Percentiles rank a stretch among this genome's conserved stretches.
Evolutionary conservation across 2,888 invertebrate species (phyloP).

Genomic region (Shargacucullia verbasci): DNA sequence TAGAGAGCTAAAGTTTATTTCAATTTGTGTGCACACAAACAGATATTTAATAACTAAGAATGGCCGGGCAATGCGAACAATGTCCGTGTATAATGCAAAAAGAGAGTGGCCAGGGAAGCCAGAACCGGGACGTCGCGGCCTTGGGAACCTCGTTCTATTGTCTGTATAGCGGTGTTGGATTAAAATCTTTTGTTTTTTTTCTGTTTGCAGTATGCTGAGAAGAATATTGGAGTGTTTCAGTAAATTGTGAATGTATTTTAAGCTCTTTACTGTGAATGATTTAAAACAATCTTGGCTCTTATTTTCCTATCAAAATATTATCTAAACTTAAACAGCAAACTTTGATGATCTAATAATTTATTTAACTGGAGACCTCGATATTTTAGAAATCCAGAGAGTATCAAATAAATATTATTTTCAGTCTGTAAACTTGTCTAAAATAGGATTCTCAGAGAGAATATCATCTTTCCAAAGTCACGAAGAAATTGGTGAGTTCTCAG

Average conservation of each 20-base stretch:
- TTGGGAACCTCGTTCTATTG: conserved; percentile 49
- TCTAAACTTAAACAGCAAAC: too few species aligned
- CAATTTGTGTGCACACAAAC: conserved; percentile 36
- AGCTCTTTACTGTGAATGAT: too few species aligned
- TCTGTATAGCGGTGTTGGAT: conserved; percentile 46
- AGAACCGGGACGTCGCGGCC: conserved; percentile 46
- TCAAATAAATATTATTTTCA: not conserved
- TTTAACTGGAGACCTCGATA: too few species aligned
- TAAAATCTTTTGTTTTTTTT: conserved; percentile 41
- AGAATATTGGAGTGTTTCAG: conserved; percentile 22
- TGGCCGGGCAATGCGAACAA: conserved; percentile 40
- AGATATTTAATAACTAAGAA: conserved; percentile 41
- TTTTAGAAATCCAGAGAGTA: too few species aligned
- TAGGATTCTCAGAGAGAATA: conserved; percentile 11
- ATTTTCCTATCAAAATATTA: too few species aligned
- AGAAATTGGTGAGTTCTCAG: conserved; percentile 17
- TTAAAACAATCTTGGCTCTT: too few species aligned
- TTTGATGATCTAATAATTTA: too few species aligned
- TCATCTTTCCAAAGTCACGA: conserved; percentile 12
- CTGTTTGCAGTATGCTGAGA: conserved; percentile 17
- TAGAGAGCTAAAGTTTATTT: conserved; percentile 35
- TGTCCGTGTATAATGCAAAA: conserved; percentile 53
- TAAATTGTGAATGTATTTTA: conserved; percentile 17
- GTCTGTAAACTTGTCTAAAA: conserved; percentile 4
- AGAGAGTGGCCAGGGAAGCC: conserved; percentile 26